These are phyloP conservation scores for Podarcis raffonei DNA, from an alignment of 2,113 vertebrate genomes.

Conservation along the genomic window DNA sequence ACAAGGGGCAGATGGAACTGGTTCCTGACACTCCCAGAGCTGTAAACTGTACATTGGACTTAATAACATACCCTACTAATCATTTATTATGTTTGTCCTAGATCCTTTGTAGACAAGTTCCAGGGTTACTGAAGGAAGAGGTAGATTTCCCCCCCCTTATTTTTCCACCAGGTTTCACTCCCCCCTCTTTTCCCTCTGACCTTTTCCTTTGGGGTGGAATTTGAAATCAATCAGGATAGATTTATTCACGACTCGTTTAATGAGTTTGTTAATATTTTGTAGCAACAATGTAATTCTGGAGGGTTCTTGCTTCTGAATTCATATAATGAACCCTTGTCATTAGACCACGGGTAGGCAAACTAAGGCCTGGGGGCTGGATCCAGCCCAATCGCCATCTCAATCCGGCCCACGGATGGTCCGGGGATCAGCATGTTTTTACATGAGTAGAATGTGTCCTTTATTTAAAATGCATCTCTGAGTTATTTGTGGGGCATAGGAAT, in stretches of 20 bases:
- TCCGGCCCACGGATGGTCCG: rapidly evolving
- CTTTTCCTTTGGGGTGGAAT: constrained; percentile 21
- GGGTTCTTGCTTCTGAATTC: background rate
- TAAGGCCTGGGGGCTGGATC: too few relatives aligned
- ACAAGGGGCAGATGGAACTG: too few relatives aligned
- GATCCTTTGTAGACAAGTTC: background rate
- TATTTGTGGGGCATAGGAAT: too few relatives aligned
- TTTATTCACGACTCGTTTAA: constrained; percentile 56
- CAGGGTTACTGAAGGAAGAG: background rate
- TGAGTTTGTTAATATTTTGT: constrained; percentile 49
- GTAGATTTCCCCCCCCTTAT: background rate
- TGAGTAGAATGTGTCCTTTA: too few relatives aligned
- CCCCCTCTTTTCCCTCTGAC: background rate
- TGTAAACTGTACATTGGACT: background rate
- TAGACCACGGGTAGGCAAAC: background rate
- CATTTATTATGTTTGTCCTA: background rate
- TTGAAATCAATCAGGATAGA: constrained; percentile 19
- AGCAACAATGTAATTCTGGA: constrained; percentile 21
- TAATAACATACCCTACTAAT: too few relatives aligned
- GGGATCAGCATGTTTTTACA: too few relatives aligned
- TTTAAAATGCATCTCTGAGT: too few relatives aligned
- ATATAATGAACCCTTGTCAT: constrained; percentile 1
- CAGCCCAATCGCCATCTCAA: too few relatives aligned
- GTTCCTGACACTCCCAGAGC: background rate
- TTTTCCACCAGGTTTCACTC: constrained; percentile 1